Base-by-base conservation (phyloP, 2,113 vertebrate genomes). In the Sylvietta virens region DNA sequence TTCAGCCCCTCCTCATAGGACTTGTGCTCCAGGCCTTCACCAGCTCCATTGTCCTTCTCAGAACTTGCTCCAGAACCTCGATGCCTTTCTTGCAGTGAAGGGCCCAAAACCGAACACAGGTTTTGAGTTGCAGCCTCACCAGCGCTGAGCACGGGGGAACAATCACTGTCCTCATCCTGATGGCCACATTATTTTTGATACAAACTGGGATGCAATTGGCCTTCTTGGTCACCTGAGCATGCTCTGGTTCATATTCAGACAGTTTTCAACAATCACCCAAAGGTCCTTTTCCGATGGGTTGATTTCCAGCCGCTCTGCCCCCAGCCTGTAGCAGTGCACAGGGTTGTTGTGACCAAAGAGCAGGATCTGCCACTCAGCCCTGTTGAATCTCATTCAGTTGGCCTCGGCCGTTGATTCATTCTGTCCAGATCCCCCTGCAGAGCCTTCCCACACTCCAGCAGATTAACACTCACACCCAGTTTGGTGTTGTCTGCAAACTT, bases 101-200 rank as follows among this genome's bases (percentile, higher is more conserved):
- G 5, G 22, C 37, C 19, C 15, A 57, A 37, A 81, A 37, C 19
- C 27, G 17, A 62, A 10, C 17, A 15, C 6, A 50, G 10, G 7
- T 42, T 72, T 50, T 56, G 35, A 33, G 26, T 15, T 15, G 3
- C 16, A 79, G 13, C 13, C 20, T 62, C 30, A 47, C 13, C 8
- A 30, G n/a, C 26, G 19, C n/a, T 8, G 9, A 62, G 16, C 7
- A 56, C 13, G 35, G 20, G 6, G 11, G 13, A 19, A 17, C 4
- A 47, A 21, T 26, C 20, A 18, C 9, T 30, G 13, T 20, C 10
- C 19, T 62, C 0, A 0, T 61, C 39, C 19, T 0, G 0, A 11
- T 44, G 39, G 7, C 4, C 35, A 17, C 30, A 26, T 5, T 47
- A 17, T 14, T 86, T 28, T 40, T 62, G 13, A 14, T 54, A 47